phyloP scores from a whole-genome alignment of 2,888 invertebrate genomes.

The Hoplodrina blanda region DNA sequence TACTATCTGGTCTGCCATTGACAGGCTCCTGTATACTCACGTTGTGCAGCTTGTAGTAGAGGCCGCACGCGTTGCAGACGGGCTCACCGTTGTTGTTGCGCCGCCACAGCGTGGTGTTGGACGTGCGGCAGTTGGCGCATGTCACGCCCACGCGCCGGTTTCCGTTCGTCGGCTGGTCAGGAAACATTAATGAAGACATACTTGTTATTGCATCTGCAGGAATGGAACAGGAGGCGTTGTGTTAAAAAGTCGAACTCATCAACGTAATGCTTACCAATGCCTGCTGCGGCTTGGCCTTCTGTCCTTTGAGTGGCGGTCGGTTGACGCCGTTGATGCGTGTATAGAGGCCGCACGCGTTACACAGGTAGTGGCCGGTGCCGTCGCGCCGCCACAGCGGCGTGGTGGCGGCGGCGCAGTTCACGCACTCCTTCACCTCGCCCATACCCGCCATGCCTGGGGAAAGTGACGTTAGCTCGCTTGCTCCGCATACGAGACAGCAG shows the following conservation, averaged over 20 bases:
- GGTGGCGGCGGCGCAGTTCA: conserved; percentile 97
- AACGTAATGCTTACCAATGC: conserved; percentile 79
- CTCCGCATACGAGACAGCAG: neutral
- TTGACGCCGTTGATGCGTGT: conserved; percentile 93
- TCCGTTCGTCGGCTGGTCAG: conserved; percentile 88
- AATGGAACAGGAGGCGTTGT: neutral
- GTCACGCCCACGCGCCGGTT: conserved; percentile 94
- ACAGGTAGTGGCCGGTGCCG: conserved; percentile 99
- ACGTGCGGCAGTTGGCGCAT: conserved; percentile 98
- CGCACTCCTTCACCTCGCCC: conserved; percentile 95
- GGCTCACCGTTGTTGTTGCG: conserved; percentile 98
- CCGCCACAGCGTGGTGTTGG: conserved; percentile 98
- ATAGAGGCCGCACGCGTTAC: conserved; percentile 99
- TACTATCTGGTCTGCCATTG: conserved; percentile 40
- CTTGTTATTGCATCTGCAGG: conserved; percentile 14
- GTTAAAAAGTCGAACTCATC: neutral
- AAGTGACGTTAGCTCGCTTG: conserved; percentile 3
- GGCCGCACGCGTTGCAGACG: conserved; percentile 99
- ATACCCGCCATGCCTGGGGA: conserved; percentile 83
- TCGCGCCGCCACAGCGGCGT: conserved; percentile 99
- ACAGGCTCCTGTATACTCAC: conserved; percentile 85
- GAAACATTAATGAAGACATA: conserved; percentile 14
- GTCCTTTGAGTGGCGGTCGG: conserved; percentile 93
- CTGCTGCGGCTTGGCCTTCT: conserved; percentile 92
- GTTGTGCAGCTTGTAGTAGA: conserved; percentile 97